Evolutionary conservation across 2,113 vertebrate genomes (phyloP).

Genomic region (Myrmophylax atrothorax): DNA sequence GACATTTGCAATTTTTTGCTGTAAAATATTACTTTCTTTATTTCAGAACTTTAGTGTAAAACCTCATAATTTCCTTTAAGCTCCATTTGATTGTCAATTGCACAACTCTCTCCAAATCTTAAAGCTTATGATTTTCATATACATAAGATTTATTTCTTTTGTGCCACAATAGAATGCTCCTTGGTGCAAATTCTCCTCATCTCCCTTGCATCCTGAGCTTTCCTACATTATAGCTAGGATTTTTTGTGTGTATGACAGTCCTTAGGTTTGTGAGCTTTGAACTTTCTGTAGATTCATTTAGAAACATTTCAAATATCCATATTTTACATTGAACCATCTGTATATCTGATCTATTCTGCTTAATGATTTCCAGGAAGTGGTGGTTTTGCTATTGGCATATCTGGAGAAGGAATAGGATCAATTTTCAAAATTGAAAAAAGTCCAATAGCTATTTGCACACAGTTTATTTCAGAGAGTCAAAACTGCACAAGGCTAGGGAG

Average conservation of each 20-base stretch:
- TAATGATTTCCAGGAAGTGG: conserved; percentile 50
- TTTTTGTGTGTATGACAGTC: background rate
- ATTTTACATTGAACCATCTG: background rate
- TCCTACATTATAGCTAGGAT: background rate
- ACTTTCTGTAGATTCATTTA: background rate
- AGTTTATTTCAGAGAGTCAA: conserved; percentile 30
- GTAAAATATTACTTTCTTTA: conserved; percentile 85
- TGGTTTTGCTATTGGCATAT: conserved; percentile 35
- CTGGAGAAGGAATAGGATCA: conserved; percentile 40
- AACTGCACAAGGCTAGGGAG: background rate
- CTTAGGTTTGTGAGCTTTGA: background rate
- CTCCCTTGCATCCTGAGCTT: conserved; percentile 26
- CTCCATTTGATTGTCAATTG: conserved; percentile 88
- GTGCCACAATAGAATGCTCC: conserved; percentile 65
- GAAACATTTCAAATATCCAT: conserved; percentile 3
- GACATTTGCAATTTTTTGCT: conserved; percentile 83
- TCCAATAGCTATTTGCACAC: background rate
- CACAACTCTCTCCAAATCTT: conserved; percentile 82
- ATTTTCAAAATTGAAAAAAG: conserved; percentile 33
- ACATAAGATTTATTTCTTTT: conserved; percentile 78
- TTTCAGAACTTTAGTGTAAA: conserved; percentile 81
- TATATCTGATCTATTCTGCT: background rate
- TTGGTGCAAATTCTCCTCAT: conserved; percentile 46
- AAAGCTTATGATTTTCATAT: conserved; percentile 78
- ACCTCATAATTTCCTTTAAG: conserved; percentile 84